A percentile compares a stretch with the other conserved stretches of the same genome.
These are phyloP conservation scores for Petrosia ficiformis DNA, from an alignment of 37 sponge, comb jelly and placozoan species.

Conservation along the genomic window DNA sequence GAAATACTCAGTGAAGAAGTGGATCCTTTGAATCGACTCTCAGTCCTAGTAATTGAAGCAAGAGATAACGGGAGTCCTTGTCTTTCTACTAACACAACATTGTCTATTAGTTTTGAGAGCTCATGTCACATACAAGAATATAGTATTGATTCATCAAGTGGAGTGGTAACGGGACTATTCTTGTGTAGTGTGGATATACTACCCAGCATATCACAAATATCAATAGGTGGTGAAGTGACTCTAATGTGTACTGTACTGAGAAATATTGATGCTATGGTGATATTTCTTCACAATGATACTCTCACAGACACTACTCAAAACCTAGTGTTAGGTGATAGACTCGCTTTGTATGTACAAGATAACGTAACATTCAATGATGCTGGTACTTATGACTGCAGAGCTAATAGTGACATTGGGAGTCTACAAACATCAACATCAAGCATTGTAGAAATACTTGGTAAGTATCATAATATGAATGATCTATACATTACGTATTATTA, in stretches of 20 bases:
- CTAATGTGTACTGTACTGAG: constrained; percentile 22
- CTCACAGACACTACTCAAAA: background rate
- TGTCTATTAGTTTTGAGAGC: constrained; percentile 23
- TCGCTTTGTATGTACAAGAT: background rate
- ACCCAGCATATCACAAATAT: constrained; percentile 5
- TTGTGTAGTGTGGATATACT: constrained; percentile 17
- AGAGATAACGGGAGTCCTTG: constrained; percentile 52
- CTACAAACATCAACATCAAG: constrained; percentile 19
- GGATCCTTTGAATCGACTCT: background rate
- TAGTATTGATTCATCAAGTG: constrained; percentile 7
- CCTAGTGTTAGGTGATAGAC: background rate
- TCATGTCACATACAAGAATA: constrained; percentile 32
- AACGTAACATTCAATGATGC: constrained; percentile 41
- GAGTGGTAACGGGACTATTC: constrained; percentile 12
- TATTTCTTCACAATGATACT: constrained; percentile 34
- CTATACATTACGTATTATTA: constrained; percentile 3
- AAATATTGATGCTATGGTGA: constrained; percentile 11
- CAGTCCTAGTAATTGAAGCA: constrained; percentile 50
- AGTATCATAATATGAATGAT: background rate
- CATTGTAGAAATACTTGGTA: constrained; percentile 43
- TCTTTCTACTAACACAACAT: constrained; percentile 16
- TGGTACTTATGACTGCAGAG: constrained; percentile 64
- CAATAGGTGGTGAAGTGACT: background rate
- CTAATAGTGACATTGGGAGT: background rate
- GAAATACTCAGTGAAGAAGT: background rate